phyloP scores from a whole-genome alignment of 2,113 vertebrate genomes.

The Syrmaticus mikado region DNA sequence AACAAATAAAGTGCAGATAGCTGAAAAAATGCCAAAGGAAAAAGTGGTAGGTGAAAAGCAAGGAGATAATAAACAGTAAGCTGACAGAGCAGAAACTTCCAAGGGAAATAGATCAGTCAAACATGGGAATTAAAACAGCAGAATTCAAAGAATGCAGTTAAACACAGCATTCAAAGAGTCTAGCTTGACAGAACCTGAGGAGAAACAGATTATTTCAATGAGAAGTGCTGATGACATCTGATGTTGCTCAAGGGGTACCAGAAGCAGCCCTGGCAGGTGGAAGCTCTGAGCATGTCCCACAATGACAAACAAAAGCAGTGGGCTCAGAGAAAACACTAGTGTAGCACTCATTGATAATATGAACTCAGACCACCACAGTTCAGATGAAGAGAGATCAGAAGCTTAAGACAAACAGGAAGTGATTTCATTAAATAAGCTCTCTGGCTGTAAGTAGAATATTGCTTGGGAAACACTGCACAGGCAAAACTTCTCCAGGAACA shows the following conservation, averaged over 20 bases:
- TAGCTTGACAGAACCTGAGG: background rate
- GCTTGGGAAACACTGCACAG: background rate
- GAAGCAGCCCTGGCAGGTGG: background rate
- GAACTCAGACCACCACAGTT: background rate
- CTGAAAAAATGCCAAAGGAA: conserved; percentile 1
- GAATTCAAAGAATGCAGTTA: conserved; percentile 2
- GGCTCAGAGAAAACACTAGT: background rate
- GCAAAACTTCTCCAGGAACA: conserved; percentile 10
- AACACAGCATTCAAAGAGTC: conserved; percentile 12
- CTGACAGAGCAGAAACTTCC: background rate
- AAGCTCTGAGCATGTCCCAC: background rate
- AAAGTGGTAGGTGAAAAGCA: background rate
- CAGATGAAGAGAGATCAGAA: background rate
- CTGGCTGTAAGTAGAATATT: background rate
- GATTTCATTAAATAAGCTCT: conserved; percentile 36
- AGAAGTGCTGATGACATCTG: background rate
- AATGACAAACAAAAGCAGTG: background rate
- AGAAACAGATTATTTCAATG: background rate
- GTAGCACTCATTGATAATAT: background rate
- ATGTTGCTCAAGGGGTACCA: background rate
- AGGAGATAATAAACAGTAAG: background rate
- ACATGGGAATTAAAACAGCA: background rate
- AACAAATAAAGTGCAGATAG: background rate
- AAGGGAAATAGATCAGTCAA: conserved; percentile 30
- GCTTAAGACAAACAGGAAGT: conserved; percentile 48